A percentile compares a stretch with the other conserved stretches of the same genome.
These are phyloP conservation scores for Axinella damicornis DNA, from an alignment of 37 sponge, comb jelly and placozoan genomes.

Conservation along the genomic window DNA sequence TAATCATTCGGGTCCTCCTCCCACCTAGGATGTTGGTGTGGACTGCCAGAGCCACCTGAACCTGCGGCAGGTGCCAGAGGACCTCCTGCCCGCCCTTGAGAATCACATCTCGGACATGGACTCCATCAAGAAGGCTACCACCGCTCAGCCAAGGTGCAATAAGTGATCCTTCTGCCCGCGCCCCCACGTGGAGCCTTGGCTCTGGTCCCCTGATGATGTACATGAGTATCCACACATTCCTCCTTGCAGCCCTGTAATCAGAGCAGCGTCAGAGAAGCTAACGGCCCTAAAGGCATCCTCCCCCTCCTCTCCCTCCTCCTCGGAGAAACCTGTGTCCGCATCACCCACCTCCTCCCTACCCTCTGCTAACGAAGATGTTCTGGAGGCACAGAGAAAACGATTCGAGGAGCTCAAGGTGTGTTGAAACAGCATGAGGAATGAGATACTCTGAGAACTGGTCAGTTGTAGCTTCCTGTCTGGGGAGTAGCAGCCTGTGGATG, in stretches of 20 bases:
- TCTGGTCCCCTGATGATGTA: background rate
- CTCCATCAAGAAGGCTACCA: slow-evolving; percentile 48
- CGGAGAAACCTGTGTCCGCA: background rate
- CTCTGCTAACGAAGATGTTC: slow-evolving; percentile 50
- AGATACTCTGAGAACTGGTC: too few relatives aligned
- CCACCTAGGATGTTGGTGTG: slow-evolving; percentile 67
- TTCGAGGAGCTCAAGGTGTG: slow-evolving; percentile 69
- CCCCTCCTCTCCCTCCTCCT: background rate
- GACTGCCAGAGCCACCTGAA: slow-evolving; percentile 73
- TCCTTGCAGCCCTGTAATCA: slow-evolving; percentile 40
- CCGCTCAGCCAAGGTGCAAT: slow-evolving; percentile 44
- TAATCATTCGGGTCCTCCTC: background rate
- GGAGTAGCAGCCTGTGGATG: too few relatives aligned
- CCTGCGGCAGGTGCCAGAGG: slow-evolving; percentile 78
- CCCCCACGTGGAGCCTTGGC: too few relatives aligned
- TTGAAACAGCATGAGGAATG: too few relatives aligned
- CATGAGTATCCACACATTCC: background rate
- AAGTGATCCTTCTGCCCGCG: background rate
- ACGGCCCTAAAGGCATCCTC: background rate
- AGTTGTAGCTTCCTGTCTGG: too few relatives aligned
- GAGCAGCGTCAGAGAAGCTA: slow-evolving; percentile 60
- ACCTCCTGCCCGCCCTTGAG: slow-evolving; percentile 85
- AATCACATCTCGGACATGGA: slow-evolving; percentile 78
- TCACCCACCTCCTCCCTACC: slow-evolving; percentile 3
- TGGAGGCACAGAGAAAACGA: slow-evolving; percentile 72